phyloP scores from a whole-genome alignment of 2,888 invertebrate species.

The Lobophora halterata region DNA sequence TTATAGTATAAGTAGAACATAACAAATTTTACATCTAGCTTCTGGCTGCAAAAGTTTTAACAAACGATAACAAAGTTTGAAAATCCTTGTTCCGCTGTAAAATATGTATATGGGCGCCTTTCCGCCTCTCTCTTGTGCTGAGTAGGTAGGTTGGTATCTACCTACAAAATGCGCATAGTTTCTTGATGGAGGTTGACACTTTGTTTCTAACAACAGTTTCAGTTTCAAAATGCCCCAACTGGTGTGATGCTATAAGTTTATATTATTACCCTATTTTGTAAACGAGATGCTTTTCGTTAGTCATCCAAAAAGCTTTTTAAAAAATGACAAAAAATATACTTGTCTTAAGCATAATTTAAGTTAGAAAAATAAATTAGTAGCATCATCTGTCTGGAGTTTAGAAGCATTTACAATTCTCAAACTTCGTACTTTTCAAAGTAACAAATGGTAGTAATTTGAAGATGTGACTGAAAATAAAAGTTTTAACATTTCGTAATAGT shows the following conservation, averaged over 20 bases:
- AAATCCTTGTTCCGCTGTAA: slow-evolving; percentile 7
- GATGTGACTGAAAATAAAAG: slow-evolving; percentile 13
- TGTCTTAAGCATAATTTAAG: too few relatives aligned
- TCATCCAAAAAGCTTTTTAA: too few relatives aligned
- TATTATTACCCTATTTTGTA: too few relatives aligned
- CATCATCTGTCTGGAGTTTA: slow-evolving; percentile 5
- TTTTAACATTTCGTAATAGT: slow-evolving; percentile 34
- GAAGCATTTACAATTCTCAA: slow-evolving; percentile 4
- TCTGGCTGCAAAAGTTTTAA: too few relatives aligned
- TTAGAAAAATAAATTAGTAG: too few relatives aligned
- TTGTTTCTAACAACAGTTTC: slow-evolving; percentile 16
- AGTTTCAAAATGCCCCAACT: slow-evolving; percentile 13
- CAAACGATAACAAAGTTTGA: slow-evolving; percentile 6
- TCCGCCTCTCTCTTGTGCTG: too few relatives aligned
- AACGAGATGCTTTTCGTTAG: too few relatives aligned
- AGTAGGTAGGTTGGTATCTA: too few relatives aligned
- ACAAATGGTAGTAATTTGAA: slow-evolving; percentile 10
- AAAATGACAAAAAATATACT: too few relatives aligned
- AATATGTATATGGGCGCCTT: slow-evolving; percentile 10
- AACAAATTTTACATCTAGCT: too few relatives aligned
- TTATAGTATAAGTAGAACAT: too few relatives aligned
- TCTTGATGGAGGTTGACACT: slow-evolving; percentile 22
- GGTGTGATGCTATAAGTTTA: not conserved
- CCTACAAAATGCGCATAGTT: slow-evolving; percentile 15
- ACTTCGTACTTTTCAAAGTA: slow-evolving; percentile 8